Evolutionary conservation across 2,888 invertebrate species (phyloP).

Genomic region (Chirona hameri): DNA sequence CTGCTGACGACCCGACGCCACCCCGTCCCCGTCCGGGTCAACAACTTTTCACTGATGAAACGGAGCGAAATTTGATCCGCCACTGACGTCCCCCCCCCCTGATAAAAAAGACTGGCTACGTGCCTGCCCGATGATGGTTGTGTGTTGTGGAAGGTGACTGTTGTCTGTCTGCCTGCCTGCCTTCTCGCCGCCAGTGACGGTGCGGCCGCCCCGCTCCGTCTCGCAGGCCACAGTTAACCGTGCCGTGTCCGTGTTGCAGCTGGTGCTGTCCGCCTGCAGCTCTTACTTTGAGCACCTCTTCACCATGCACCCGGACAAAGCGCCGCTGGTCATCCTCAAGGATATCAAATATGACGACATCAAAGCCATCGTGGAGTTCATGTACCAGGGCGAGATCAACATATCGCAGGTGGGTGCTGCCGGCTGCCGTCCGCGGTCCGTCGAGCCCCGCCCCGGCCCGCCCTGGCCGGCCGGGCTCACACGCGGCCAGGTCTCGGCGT

Average conservation of each 20-base stretch:
- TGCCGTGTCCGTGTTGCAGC: constrained; percentile 53
- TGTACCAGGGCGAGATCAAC: constrained; percentile 94
- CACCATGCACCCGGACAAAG: constrained; percentile 73
- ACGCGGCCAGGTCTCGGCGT: not conserved
- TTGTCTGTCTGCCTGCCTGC: no score
- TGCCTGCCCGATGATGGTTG: no score
- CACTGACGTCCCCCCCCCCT: no score
- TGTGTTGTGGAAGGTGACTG: no score
- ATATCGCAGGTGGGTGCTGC: constrained; percentile 70
- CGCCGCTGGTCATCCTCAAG: constrained; percentile 79
- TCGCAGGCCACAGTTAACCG: not conserved
- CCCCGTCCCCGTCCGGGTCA: no score
- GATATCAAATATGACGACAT: constrained; percentile 87
- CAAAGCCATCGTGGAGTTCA: constrained; percentile 84
- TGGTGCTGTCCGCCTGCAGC: constrained; percentile 87
- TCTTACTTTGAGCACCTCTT: constrained; percentile 84
- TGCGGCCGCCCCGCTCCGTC: no score
- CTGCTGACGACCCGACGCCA: no score
- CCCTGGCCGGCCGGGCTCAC: not conserved
- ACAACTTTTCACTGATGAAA: no score
- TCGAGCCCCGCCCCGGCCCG: constrained; percentile 34
- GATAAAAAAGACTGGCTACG: no score
- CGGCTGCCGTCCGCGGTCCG: constrained; percentile 40
- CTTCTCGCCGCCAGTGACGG: no score
- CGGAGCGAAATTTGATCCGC: no score